Base-by-base conservation (phyloP, 2,797 vertebrate genomes). In the Psittacula derbiana region DNA sequence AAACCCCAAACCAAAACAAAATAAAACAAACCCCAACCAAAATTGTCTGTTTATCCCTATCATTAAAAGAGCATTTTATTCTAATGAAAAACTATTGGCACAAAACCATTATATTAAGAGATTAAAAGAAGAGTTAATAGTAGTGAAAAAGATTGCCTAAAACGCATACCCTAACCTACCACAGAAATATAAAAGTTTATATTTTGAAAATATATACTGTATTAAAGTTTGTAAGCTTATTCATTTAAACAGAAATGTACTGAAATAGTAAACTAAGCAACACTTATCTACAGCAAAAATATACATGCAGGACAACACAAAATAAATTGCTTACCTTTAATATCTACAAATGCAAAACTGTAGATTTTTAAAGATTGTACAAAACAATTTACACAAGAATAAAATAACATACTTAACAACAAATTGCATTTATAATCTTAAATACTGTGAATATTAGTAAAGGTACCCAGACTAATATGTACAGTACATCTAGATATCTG, bases 161-260 rank as follows among this genome's bases (percentile, higher is more conserved):
- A 98, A 97, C 98, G 96, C 98, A 97, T 98, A 98, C 96, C 98
- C 98, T 98, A 98, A 98, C 98, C 98, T 98, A 99, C 97, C 98
- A 98, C 98, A 97, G 98, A 98, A 98, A 98, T 99, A 99, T 98
- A 99, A 99, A 98, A 99, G 98, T 98, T 98, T 98, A 98, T 98
- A 98, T 98, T 98, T 97, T 98, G 98, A 98, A 98, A 98, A 98
- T 98, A 98, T 98, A 98, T 98, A 98, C 98, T 98, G 98, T 98
- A 98, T 97, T 98, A 98, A 98, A 98, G 98, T 98, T 97, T 97
- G 97, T 97, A 98, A 98, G 98, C 98, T 96, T 96, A 96, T 97
- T 97, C 86, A 96, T 98, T 97, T 98, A 93, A 98, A 98, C 97
- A 96, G 96, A 98, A 98, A 96, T 92, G 73, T 96, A 97, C 97